These are phyloP conservation scores for Trissoscelio sp. DNA, from an alignment of 2,888 invertebrate genomes.

Conservation along the genomic window DNA sequence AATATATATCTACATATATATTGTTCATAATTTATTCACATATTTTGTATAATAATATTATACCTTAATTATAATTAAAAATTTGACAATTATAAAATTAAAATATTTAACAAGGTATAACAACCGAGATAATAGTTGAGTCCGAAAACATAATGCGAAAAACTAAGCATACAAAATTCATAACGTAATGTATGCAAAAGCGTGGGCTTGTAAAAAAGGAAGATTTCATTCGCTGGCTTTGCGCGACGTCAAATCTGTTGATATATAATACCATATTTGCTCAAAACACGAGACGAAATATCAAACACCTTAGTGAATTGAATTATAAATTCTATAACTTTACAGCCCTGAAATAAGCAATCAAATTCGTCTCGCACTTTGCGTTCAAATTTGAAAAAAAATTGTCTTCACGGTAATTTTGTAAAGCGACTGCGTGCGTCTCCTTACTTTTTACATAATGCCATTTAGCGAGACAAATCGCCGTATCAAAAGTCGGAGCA, in stretches of 20 bases:
- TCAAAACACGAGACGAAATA: constrained; percentile 13
- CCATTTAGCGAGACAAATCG: constrained; percentile 53
- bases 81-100: too few relatives aligned
- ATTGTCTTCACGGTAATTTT: constrained; percentile 29
- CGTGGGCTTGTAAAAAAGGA: constrained; percentile 23
- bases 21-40: too few relatives aligned
- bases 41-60: too few relatives aligned
- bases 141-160: constrained; percentile 10
- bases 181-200: constrained; percentile 26
- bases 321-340: constrained; percentile 8
- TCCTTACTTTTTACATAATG: constrained; percentile 9
- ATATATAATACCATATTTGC: constrained; percentile 17
- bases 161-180: constrained; percentile 17
- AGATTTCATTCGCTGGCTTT: constrained; percentile 34
- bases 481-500: constrained; percentile 43
- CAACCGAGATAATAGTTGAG: too few relatives aligned
- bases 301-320: constrained; percentile 5
- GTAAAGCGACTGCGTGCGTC: constrained; percentile 1
- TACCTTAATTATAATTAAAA: too few relatives aligned
- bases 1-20: too few relatives aligned
- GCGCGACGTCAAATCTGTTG: constrained; percentile 17
- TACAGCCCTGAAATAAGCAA: neutral
- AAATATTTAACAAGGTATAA: too few relatives aligned
- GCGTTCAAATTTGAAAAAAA: too few relatives aligned
- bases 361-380: neutral